Base-by-base conservation (phyloP, 2,888 invertebrate genomes). In the Pachliopta kotzebuea region DNA sequence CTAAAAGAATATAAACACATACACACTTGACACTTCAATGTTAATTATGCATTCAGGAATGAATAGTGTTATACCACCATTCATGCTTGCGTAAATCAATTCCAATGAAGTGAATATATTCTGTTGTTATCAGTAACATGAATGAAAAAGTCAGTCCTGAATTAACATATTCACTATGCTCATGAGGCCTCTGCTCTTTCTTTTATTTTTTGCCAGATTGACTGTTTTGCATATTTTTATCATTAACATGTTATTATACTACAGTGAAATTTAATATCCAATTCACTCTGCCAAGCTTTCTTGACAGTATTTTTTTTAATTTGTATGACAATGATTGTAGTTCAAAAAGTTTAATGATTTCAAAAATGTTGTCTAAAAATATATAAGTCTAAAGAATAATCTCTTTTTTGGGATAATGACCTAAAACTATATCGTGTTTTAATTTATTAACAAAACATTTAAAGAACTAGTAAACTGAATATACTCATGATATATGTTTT, bases 31-130 rank as follows among this genome's bases (percentile, higher is more conserved):
- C 65, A 68, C 58, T 68, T 64, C 63, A 52, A 67, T 72, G 74
- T 85, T 81, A 84, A 87, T 89, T 86, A 88, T 87, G 80, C 80
- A 87, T 85, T 76, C 83, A 80, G 74, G 74, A 73, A 74, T 85
- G 84, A 82, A 85, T 85, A 78, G 75, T 65, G 69, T 72, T 69
- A 67, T 71, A 71, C 74, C 77, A 69, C 63, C 80, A 78, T 77
- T 79, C 69, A 75, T 69, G 56, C 63, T 72, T 78, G 79, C 80
- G 81, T 79, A 77, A 76, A n/a, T 76, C 68, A 55, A 60, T 54
- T 65, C n/a, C 52, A 54, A 55, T 60, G 57, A 21, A 62, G 24
- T 68, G 68, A 64, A 66, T 69, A 62, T 65, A 67, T 66, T 62
- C 64, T 23, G 50, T 21, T 66, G 66, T 60, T 66, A 69, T 67